Evolutionary conservation across 1,140 invertebrate genomes (phyloP).

Genomic region (Archivesica marissinica): DNA sequence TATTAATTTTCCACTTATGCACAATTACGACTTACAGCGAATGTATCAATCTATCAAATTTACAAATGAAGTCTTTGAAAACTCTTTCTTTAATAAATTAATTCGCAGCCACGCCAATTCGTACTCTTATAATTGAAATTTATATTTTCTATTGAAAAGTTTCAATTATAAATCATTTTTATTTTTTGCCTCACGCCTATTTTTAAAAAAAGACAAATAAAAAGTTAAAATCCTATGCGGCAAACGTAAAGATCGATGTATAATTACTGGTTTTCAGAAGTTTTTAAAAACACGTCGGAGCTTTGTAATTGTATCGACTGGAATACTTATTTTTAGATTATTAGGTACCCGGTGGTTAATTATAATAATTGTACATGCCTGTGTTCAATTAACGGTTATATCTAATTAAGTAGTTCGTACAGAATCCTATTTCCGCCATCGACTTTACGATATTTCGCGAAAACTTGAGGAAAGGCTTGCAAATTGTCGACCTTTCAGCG

Average conservation of each 20-base stretch:
- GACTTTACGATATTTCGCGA: too few relatives aligned
- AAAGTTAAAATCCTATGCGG: not conserved
- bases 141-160: slow-evolving; percentile 24
- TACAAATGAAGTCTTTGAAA: slow-evolving; percentile 40
- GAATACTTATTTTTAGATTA: too few relatives aligned
- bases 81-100: slow-evolving; percentile 25
- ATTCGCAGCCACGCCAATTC: slow-evolving; percentile 3
- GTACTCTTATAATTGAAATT: slow-evolving; percentile 37
- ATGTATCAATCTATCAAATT: slow-evolving; percentile 14
- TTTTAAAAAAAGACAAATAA: slow-evolving; percentile 43
- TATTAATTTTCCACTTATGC: slow-evolving; percentile 52
- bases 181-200: slow-evolving; percentile 21
- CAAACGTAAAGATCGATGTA: slow-evolving; percentile 23
- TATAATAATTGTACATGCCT: too few relatives aligned
- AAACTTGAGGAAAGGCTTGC: too few relatives aligned
- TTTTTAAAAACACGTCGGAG: not conserved
- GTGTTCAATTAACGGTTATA: too few relatives aligned
- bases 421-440: too few relatives aligned
- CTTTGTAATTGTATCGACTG: slow-evolving; percentile 24
- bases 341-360: too few relatives aligned
- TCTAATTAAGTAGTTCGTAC: too few relatives aligned
- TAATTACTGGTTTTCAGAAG: slow-evolving; percentile 23
- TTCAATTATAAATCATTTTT: not conserved
- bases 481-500: too few relatives aligned
- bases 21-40: slow-evolving; percentile 41